Percentiles rank a stretch among this genome's conserved stretches.
phyloP scores from a whole-genome alignment of 2,113 vertebrate genomes.

The Bujurquina vittata region DNA sequence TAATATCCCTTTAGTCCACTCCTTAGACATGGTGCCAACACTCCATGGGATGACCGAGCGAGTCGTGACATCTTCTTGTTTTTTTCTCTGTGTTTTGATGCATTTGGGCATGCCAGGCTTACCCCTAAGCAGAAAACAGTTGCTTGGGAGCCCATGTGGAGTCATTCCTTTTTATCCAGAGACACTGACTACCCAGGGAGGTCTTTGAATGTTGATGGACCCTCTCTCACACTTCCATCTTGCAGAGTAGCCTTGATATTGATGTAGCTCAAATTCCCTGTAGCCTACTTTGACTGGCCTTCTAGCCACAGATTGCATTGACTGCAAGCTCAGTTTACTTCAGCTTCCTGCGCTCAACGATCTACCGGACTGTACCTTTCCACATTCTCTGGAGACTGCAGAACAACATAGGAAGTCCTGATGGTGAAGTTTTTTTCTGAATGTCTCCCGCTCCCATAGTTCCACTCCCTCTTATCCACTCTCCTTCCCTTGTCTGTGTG shows the following conservation, averaged over 20 bases:
- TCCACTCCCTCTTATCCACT: not conserved
- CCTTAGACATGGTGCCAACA: not conserved
- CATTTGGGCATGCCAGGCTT: not conserved
- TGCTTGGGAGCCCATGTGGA: not conserved
- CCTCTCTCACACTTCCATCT: not conserved
- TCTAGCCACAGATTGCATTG: not conserved
- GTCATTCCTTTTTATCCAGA: not conserved
- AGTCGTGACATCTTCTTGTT: slow-evolving; percentile 1
- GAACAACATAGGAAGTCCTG: not conserved
- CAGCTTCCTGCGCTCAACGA: not conserved
- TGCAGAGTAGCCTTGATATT: not conserved
- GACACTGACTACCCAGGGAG: not conserved
- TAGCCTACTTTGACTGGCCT: not conserved
- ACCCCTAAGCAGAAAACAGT: not conserved
- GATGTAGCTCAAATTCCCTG: not conserved
- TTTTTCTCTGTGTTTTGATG: slow-evolving; percentile 1
- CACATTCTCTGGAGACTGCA: not conserved
- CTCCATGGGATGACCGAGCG: not conserved
- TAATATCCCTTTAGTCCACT: not conserved
- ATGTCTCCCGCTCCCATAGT: not conserved
- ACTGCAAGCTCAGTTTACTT: not conserved
- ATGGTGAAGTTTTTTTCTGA: not conserved
- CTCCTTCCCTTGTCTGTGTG: not conserved
- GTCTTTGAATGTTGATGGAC: not conserved
- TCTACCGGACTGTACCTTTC: not conserved